Base-by-base conservation (phyloP, 2,113 vertebrate species). In the pig (Sus scrofa) region DNA sequence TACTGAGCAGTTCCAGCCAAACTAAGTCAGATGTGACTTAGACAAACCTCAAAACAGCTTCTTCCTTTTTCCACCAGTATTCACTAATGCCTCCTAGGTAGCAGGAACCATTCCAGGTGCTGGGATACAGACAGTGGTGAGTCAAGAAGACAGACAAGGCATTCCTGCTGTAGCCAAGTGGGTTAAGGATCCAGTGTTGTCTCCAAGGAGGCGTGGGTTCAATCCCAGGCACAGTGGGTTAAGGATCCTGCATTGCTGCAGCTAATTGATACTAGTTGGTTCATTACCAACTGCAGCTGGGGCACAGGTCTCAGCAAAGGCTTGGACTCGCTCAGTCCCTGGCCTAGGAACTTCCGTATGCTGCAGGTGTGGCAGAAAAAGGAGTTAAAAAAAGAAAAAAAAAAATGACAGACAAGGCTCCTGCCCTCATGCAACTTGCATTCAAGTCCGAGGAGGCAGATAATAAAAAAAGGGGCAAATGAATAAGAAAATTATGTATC, bases 21-120 rank as follows among this genome's bases (percentile, higher is more conserved):
- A 63, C 52, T 74, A 90, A 71, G 30, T 91, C 50, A 86, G 44
- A 86, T 54, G 18, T 52, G 56, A 82, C 70, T 32, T 9, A 20
- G 54, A 68, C n/a, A 89, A 81, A 86, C 26, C 56, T 81, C 62
- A 92, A 88, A 91, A 93, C 16, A 4, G 70, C 50, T 37, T 60
- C 27, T 65, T 84, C 56, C 63, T 88, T 84, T 95, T 84, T 96
- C 83, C 62, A 62, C 58, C 86, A 85, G 70, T 39, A 68, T 20
- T 37, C 34, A n/a, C 39, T 75, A 62, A 68, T 7, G 37, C 16
- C 70, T 56, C 26, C 13, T 65, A 44, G 60, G 12, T 44, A 27
- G 63, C 62, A 77, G 91, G 68, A 56, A 74, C 27, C 71, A 9
- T 37, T 83, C 56, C n/a, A 84, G 71, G 27, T 18, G 39, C 68